Evolutionary conservation across 1,140 invertebrate genomes (phyloP).

Genomic region (Panulirus ornatus): DNA sequence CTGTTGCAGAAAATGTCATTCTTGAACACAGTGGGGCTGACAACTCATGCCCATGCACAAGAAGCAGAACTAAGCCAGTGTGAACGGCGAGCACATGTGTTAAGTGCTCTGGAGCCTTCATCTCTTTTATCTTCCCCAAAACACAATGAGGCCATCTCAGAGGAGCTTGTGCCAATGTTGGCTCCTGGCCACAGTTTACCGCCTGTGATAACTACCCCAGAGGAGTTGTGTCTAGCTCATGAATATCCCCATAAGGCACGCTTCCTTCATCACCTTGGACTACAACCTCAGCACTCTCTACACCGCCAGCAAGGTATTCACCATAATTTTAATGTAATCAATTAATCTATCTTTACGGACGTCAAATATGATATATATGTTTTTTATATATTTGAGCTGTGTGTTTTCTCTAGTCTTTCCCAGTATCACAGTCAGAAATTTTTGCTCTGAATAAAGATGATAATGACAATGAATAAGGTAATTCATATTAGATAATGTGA

Average conservation of each 20-base stretch:
- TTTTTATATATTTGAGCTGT: too few relatives aligned
- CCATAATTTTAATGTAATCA: too few relatives aligned
- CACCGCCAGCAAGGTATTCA: slow-evolving; percentile 60
- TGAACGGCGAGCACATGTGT: slow-evolving; percentile 58
- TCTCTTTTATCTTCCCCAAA: slow-evolving; percentile 55
- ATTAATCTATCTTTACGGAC: too few relatives aligned
- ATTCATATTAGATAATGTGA: too few relatives aligned
- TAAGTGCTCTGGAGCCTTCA: slow-evolving; percentile 55
- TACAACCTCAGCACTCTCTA: slow-evolving; percentile 65
- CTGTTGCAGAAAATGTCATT: slow-evolving; percentile 59
- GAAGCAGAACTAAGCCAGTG: slow-evolving; percentile 57
- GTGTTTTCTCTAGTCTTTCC: too few relatives aligned
- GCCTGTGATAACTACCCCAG: slow-evolving; percentile 46
- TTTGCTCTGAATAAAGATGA: too few relatives aligned
- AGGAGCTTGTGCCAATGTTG: slow-evolving; percentile 60
- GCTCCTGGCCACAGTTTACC: slow-evolving; percentile 52
- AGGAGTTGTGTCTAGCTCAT: slow-evolving; percentile 64
- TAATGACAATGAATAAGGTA: too few relatives aligned
- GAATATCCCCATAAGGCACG: slow-evolving; percentile 65
- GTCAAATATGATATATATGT: too few relatives aligned
- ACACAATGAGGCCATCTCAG: slow-evolving; percentile 37
- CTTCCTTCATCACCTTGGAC: slow-evolving; percentile 61
- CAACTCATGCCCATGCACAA: slow-evolving; percentile 63
- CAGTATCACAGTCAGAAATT: too few relatives aligned
- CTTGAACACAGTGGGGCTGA: slow-evolving; percentile 57